These are phyloP conservation scores for Trogon surrucura DNA, from an alignment of 2,113 vertebrate genomes.

Conservation along the genomic window DNA sequence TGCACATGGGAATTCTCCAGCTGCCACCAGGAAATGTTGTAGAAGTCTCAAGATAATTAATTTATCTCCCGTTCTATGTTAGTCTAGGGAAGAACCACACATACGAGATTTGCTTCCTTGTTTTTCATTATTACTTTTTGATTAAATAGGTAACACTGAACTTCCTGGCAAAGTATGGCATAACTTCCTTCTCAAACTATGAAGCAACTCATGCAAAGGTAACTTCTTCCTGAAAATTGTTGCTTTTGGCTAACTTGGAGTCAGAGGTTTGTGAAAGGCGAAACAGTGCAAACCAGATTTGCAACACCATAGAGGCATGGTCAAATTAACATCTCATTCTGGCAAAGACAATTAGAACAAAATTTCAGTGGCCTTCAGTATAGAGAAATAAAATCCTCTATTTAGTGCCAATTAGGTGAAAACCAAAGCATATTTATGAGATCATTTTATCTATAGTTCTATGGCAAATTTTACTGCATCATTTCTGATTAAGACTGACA, in stretches of 20 bases:
- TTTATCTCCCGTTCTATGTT: neutral
- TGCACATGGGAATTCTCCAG: neutral
- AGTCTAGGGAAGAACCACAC: neutral
- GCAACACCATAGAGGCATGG: neutral
- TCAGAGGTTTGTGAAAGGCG: neutral
- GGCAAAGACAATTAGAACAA: constrained; percentile 13
- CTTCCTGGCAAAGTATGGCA: neutral
- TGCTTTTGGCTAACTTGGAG: neutral
- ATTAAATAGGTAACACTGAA: neutral
- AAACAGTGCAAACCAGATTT: neutral
- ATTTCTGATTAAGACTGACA: neutral
- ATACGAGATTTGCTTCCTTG: neutral
- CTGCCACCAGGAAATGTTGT: neutral
- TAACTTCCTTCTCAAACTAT: neutral
- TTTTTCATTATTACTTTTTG: neutral
- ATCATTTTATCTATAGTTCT: neutral
- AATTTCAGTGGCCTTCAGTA: neutral
- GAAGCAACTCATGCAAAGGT: neutral
- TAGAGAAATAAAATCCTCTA: neutral
- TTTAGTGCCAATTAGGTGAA: neutral
- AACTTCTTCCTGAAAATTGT: neutral
- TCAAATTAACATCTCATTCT: neutral
- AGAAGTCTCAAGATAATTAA: neutral
- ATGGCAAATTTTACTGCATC: neutral
- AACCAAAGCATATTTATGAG: neutral